Conservation (phyloP, 2,113 vertebrate species). For the Gadus macrocephalus region DNA sequence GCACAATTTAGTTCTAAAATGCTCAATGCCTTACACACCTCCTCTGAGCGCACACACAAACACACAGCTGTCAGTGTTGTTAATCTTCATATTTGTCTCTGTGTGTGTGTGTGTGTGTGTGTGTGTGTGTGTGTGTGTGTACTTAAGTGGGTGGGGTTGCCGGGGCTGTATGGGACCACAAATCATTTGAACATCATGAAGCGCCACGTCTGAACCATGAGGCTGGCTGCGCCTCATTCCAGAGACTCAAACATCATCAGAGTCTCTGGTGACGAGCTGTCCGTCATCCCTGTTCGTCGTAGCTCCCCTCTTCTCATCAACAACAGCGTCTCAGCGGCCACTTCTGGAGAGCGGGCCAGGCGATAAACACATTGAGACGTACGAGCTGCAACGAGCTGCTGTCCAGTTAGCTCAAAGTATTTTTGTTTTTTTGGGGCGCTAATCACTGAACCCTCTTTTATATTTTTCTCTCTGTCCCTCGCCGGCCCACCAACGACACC, state of each 20-base stretch:
- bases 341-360: neutral
- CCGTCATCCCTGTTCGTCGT: slow-evolving; percentile 22
- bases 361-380: slow-evolving; percentile 1
- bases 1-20: too few relatives aligned
- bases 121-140: too few relatives aligned
- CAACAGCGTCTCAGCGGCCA: slow-evolving; percentile 20
- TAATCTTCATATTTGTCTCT: too few relatives aligned
- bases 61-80: neutral
- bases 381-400: too few relatives aligned
- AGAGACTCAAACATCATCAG: slow-evolving; percentile 23
- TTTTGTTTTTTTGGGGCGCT: too few relatives aligned
- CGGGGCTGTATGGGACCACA: slow-evolving; percentile 1
- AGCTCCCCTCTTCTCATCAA: slow-evolving; percentile 10
- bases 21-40: too few relatives aligned
- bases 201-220: slow-evolving; percentile 30
- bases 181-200: slow-evolving; percentile 29
- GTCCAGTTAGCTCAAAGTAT: too few relatives aligned
- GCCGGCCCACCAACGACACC: too few relatives aligned
- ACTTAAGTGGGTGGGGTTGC: neutral
- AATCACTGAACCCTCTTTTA: too few relatives aligned
- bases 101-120: too few relatives aligned
- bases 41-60: neutral
- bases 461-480: too few relatives aligned
- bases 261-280: slow-evolving; percentile 7
- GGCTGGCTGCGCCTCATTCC: slow-evolving; percentile 4